phyloP scores from a whole-genome alignment of 1,140 invertebrate species.

The Drosophila sechellia region DNA sequence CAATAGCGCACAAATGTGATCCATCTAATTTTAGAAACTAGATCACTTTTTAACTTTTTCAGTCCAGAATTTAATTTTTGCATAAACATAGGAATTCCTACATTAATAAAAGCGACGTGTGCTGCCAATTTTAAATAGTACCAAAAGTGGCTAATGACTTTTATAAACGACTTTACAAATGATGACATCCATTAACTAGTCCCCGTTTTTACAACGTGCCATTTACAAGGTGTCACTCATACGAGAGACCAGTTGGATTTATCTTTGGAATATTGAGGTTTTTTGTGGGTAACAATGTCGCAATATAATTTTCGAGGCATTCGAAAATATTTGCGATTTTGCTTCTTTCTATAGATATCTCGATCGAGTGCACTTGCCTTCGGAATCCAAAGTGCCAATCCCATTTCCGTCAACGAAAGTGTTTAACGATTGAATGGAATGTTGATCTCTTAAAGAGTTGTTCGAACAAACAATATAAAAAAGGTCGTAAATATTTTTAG shows the following conservation, averaged over 20 bases:
- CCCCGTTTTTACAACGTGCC: background rate
- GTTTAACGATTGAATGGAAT: constrained; percentile 25
- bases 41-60: background rate
- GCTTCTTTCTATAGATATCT: constrained; percentile 16
- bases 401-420: constrained; percentile 20
- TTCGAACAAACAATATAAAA: constrained; percentile 57
- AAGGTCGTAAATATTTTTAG: constrained; percentile 51
- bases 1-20: constrained; percentile 48
- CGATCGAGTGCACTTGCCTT: constrained; percentile 21
- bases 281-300: constrained; percentile 9
- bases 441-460: constrained; percentile 47
- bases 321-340: background rate
- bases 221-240: background rate
- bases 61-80: no score
- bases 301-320: background rate
- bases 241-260: background rate
- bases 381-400: background rate
- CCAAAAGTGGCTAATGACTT: background rate
- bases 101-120: background rate
- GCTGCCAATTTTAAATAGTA: background rate
- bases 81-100: no score
- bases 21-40: constrained; percentile 30
- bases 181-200: background rate
- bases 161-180: background rate
- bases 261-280: constrained; percentile 7